phyloP scores from a whole-genome alignment of 2,888 invertebrate genomes.

The Oeneis ivallda region DNA sequence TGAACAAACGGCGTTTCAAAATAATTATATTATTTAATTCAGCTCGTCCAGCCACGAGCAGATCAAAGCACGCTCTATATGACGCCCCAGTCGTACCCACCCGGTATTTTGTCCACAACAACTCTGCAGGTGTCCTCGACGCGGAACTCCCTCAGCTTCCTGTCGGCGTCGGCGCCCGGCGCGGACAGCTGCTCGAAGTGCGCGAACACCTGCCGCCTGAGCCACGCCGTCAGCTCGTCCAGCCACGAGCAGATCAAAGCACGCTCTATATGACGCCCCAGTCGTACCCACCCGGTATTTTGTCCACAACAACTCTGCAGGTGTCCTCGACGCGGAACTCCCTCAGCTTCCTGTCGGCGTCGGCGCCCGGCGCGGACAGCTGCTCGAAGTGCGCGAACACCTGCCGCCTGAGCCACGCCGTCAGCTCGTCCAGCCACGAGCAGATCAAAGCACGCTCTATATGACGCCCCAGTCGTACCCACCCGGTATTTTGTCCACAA shows the following conservation, averaged over 20 bases:
- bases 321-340: conserved; percentile 53
- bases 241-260: conserved; percentile 62
- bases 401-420: conserved; percentile 57
- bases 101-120: conserved; percentile 54
- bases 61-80: too few species aligned
- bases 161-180: conserved; percentile 29
- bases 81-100: too few species aligned
- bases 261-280: too few species aligned
- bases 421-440: conserved; percentile 55
- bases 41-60: conserved; percentile 56
- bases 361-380: conserved; percentile 43
- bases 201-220: conserved; percentile 59
- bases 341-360: conserved; percentile 24
- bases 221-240: conserved; percentile 53
- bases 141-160: conserved; percentile 39
- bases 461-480: too few species aligned
- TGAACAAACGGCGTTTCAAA: too few species aligned
- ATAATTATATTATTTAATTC: too few species aligned
- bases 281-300: conserved; percentile 59
- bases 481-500: too few species aligned
- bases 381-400: conserved; percentile 60
- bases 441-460: too few species aligned
- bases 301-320: conserved; percentile 52
- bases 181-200: conserved; percentile 54
- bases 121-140: conserved; percentile 55